These are phyloP conservation scores for Geothlypis trichas DNA, from an alignment of 2,113 vertebrate genomes.

Conservation along the genomic window DNA sequence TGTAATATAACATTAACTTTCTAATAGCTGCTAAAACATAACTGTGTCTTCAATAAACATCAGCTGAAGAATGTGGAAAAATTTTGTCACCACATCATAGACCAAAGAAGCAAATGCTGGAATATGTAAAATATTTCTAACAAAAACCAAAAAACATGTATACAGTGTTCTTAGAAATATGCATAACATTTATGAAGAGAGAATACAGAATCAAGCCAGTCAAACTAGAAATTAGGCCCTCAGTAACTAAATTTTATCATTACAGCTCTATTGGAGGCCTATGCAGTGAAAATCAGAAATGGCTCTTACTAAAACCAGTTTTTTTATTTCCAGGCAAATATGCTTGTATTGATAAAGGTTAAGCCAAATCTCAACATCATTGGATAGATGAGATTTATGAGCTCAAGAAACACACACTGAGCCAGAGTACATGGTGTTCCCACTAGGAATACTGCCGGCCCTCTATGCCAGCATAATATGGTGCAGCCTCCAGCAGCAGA, in stretches of 20 bases:
- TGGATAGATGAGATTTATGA: neutral
- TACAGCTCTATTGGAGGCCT: neutral
- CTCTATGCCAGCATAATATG: neutral
- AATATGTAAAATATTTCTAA: neutral
- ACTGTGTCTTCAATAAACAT: neutral
- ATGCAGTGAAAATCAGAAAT: neutral
- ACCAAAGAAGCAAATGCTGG: neutral
- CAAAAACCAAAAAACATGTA: accelerated
- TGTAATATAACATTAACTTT: neutral
- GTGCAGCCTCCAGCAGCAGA: neutral
- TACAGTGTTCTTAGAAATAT: neutral
- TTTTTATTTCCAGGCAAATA: neutral
- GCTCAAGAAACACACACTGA: neutral
- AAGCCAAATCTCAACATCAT: neutral
- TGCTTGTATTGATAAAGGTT: neutral
- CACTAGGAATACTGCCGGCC: neutral
- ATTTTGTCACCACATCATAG: neutral
- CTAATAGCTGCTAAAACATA: neutral
- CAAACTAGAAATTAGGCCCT: neutral
- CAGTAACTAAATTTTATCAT: neutral
- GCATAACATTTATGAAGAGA: neutral
- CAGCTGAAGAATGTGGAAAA: neutral
- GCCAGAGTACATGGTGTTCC: neutral
- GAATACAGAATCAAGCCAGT: neutral
- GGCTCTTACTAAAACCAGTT: neutral